phyloP scores from a whole-genome alignment of 2,888 invertebrate genomes.

The Tetanocera ferruginea region DNA sequence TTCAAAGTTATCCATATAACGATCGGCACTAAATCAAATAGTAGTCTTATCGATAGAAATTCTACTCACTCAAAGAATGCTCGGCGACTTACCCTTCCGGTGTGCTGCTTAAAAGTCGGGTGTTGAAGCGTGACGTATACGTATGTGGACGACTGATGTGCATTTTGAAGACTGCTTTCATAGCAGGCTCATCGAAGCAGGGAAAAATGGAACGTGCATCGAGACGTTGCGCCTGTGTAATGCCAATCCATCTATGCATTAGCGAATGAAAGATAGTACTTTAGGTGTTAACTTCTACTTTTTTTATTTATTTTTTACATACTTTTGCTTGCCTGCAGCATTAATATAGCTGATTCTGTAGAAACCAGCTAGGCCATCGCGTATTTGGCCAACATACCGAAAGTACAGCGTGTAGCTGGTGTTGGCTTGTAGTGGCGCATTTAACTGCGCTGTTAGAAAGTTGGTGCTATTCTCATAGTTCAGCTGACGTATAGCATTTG shows the following conservation, averaged over 20 bases:
- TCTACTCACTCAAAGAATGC: background rate
- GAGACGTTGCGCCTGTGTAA: conserved; percentile 78
- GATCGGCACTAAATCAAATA: conserved; percentile 47
- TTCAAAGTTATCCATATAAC: conserved; percentile 57
- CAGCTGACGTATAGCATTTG: conserved; percentile 42
- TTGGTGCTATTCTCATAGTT: conserved; percentile 60
- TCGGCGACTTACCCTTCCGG: conserved; percentile 51
- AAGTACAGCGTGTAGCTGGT: conserved; percentile 70
- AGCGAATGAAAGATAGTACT: background rate
- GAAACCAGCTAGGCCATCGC: conserved; percentile 61
- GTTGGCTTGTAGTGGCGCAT: conserved; percentile 59
- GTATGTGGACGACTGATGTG: conserved; percentile 72
- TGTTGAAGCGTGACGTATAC: conserved; percentile 63
- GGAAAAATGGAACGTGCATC: conserved; percentile 79
- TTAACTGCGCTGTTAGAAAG: conserved; percentile 70
- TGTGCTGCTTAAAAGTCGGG: conserved; percentile 47
- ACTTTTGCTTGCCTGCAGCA: conserved; percentile 50
- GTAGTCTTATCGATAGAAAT: background rate
- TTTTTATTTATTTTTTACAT: no score
- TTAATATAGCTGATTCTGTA: conserved; percentile 58
- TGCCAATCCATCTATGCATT: conserved; percentile 68
- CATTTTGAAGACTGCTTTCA: conserved; percentile 78
- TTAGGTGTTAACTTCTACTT: no score
- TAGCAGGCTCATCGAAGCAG: conserved; percentile 81
- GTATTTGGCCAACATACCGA: conserved; percentile 71